Conservation (phyloP, 2,797 vertebrate species). For the Peromyscus eremicus region DNA sequence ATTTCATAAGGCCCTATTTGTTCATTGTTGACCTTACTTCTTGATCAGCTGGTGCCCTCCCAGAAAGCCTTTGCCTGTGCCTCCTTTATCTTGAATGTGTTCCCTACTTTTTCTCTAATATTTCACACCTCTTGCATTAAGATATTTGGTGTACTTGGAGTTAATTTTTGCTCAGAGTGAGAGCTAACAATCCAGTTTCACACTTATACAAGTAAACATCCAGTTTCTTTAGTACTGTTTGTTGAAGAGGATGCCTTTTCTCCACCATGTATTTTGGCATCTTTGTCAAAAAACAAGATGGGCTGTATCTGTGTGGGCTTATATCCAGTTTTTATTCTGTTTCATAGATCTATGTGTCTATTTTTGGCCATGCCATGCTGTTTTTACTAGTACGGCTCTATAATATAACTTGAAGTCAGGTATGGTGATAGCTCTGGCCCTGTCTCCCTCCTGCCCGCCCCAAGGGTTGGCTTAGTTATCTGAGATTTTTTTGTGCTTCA, state of each 20-base stretch:
- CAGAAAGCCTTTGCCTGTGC: not conserved
- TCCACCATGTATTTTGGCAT: not conserved
- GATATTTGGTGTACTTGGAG: not conserved
- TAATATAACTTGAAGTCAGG: too few relatives aligned
- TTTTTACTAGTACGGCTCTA: not conserved
- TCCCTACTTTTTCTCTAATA: not conserved
- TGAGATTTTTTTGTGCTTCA: not conserved
- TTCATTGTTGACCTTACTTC: not conserved
- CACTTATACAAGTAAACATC: not conserved
- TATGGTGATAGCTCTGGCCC: not conserved
- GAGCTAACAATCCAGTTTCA: not conserved
- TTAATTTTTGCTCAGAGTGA: not conserved
- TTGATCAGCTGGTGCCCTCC: not conserved
- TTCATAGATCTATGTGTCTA: not conserved
- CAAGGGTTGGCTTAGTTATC: not conserved
- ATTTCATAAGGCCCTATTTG: not conserved
- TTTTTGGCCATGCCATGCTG: not conserved
- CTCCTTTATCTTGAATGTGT: not conserved
- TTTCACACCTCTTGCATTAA: not conserved
- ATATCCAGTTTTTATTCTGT: not conserved
- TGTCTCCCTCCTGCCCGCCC: too few relatives aligned
- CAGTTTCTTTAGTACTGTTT: not conserved
- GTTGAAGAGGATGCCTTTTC: not conserved
- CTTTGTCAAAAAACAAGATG: not conserved
- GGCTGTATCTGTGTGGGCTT: not conserved